These are phyloP conservation scores for Lacanobia wlatinum DNA, from an alignment of 2,888 invertebrate species.

Conservation along the genomic window DNA sequence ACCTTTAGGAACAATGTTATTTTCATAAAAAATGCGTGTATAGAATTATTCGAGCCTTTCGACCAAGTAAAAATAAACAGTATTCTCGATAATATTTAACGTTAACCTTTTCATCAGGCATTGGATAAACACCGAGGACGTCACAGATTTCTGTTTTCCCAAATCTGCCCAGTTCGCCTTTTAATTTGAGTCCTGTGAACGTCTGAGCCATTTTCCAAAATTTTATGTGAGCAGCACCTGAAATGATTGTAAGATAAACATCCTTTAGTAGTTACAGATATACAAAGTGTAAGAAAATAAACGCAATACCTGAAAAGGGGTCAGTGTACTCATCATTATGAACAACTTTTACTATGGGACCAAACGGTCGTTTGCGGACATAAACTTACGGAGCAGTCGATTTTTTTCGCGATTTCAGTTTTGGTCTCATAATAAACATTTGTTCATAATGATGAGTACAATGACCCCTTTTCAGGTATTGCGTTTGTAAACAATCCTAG, in stretches of 20 bases:
- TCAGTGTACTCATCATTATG: too few relatives aligned
- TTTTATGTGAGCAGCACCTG: constrained; percentile 94
- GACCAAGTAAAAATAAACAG: background rate
- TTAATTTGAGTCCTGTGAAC: constrained; percentile 97
- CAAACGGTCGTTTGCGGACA: too few relatives aligned
- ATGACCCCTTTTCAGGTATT: too few relatives aligned
- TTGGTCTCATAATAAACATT: too few relatives aligned
- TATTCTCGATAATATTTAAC: background rate
- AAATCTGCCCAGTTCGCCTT: constrained; percentile 97
- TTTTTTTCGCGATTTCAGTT: too few relatives aligned
- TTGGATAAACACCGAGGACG: constrained; percentile 95
- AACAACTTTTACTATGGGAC: too few relatives aligned
- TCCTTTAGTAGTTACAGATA: too few relatives aligned
- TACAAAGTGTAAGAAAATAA: too few relatives aligned
- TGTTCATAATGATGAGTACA: too few relatives aligned
- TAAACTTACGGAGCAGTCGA: too few relatives aligned
- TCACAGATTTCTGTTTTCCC: constrained; percentile 98
- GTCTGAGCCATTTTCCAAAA: constrained; percentile 98
- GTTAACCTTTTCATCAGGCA: constrained; percentile 95
- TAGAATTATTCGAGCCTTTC: background rate
- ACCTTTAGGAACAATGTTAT: background rate
- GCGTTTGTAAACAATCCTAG: too few relatives aligned
- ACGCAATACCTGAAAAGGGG: too few relatives aligned
- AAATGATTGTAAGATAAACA: constrained; percentile 7
- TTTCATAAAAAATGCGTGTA: background rate